Evolutionary conservation across 2,888 invertebrate species (phyloP), one percentile per base, ranked within the genome.

Genomic region (Scaptomyza tumidula): DNA sequence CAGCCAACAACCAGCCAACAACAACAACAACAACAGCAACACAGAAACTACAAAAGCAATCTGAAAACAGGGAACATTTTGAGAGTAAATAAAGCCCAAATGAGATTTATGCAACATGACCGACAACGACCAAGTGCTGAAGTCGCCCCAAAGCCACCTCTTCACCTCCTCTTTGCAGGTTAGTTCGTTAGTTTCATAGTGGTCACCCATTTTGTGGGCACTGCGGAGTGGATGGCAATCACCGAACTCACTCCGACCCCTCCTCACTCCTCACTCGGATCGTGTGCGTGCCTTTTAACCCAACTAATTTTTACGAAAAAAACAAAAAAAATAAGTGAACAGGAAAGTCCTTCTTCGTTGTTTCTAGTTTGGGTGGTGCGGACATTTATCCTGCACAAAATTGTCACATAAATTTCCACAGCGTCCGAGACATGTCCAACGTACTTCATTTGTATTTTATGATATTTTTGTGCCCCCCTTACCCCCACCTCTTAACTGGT

Each of bases 31-130:
- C 66, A 76, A 70, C 2, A 31, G n/a, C n/a, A n/a, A n/a, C n/a
- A n/a, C n/a, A n/a, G n/a, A n/a, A n/a, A n/a, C n/a, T n/a, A 4
- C 64, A 75, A 62, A 44, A 63, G 73, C 80, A 78, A 80, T 78
- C 80, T 78, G 77, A 72, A 50, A 41, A 76, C 83, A 81, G 64
- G 71, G 66, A 78, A 80, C 85, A 84, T 88, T 88, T 89, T 80
- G 86, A 78, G 86, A 88, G 80, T 83, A 89, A 89, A 88, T 85
- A 89, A 89, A 88, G 79, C 83, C 89, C 86, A 89, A 88, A 89
- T 89, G 89, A 88, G 89, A 89, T 88, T 88, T 89, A 88, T 88
- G 89, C 88, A 80, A 86, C 80, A 88, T 89, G 86, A 80, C 78
- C 83, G 82, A 82, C 88, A 88, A 82, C 86, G 84, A 77, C 78